Conservation (phyloP, 2,888 invertebrate genomes). For the Galerucella pusilla region DNA sequence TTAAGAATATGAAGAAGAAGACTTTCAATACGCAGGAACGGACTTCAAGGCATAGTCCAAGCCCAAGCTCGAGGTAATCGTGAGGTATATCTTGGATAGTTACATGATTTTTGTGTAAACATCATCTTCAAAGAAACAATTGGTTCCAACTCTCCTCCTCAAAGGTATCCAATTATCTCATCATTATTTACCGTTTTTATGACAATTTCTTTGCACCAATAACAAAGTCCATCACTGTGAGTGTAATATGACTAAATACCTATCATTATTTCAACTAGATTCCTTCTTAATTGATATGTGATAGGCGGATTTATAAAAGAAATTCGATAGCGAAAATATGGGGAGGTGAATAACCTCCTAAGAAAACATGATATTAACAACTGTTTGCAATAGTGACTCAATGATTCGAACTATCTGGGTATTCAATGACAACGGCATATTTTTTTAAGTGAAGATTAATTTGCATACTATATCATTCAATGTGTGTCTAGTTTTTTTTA, state of each 20-base stretch:
- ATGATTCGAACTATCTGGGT: not conserved
- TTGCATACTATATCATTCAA: not conserved
- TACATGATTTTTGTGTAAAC: too few relatives aligned
- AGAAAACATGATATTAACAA: conserved; percentile 3
- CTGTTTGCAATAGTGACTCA: conserved; percentile 3
- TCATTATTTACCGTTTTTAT: too few relatives aligned
- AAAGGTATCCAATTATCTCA: too few relatives aligned
- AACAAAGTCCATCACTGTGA: not conserved
- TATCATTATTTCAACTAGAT: not conserved
- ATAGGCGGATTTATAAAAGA: conserved; percentile 19
- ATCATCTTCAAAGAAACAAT: too few relatives aligned
- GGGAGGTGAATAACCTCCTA: conserved; percentile 11
- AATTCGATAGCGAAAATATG: conserved; percentile 17
- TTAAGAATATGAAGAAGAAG: too few relatives aligned
- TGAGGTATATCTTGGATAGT: too few relatives aligned
- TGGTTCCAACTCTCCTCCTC: too few relatives aligned
- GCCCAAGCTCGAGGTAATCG: too few relatives aligned
- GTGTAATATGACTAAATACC: not conserved
- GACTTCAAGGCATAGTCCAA: too few relatives aligned
- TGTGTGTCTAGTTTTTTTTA: not conserved
- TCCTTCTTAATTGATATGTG: conserved; percentile 22
- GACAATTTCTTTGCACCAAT: too few relatives aligned
- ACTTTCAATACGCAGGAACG: too few relatives aligned
- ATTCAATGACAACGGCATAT: not conserved
- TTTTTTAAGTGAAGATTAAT: conserved; percentile 1